Evolutionary conservation across 2,113 vertebrate genomes (phyloP).

Genomic region (Paratilapia polleni): DNA sequence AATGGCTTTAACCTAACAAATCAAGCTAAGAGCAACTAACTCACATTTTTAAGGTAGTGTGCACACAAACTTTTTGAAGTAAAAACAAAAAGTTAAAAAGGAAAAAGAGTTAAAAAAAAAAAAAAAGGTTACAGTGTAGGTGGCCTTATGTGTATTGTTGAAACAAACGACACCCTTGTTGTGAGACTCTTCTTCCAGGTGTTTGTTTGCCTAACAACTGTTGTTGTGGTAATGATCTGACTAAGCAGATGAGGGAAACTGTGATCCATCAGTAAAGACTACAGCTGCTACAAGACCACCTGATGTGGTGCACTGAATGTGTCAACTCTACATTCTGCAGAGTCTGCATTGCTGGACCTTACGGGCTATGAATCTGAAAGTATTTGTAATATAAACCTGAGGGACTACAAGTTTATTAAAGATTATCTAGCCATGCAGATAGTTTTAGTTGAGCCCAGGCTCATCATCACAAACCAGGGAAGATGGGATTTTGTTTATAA

Average conservation of each 20-base stretch:
- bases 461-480: neutral
- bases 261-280: constrained; percentile 31
- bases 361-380: neutral
- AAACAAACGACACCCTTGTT: constrained; percentile 31
- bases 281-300: constrained; percentile 10
- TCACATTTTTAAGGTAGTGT: neutral
- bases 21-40: neutral
- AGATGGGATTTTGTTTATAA: neutral
- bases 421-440: neutral
- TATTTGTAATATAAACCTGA: neutral
- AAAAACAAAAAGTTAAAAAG: neutral
- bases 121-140: neutral
- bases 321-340: neutral
- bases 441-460: neutral
- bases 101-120: accelerated
- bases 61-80: neutral
- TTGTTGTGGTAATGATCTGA: constrained; percentile 47
- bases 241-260: constrained; percentile 21
- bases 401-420: neutral
- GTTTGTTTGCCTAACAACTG: constrained; percentile 29
- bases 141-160: constrained; percentile 33
- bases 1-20: neutral
- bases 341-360: neutral
- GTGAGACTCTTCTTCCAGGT: constrained; percentile 34
- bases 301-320: constrained; percentile 7